phyloP scores from a whole-genome alignment of 2,113 vertebrate genomes.

The Pantherophis guttatus region DNA sequence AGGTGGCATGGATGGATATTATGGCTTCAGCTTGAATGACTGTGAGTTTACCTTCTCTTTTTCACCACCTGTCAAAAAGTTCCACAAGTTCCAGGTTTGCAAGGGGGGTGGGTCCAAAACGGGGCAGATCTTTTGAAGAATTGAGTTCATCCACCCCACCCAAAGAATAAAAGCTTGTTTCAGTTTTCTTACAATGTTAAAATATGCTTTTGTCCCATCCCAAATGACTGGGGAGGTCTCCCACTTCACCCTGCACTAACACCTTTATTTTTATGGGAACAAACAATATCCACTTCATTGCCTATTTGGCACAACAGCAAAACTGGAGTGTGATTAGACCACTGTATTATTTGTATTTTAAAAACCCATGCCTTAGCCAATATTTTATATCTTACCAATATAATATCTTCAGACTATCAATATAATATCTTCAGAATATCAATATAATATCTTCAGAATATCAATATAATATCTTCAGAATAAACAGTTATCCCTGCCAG shows the following conservation, averaged over 20 bases:
- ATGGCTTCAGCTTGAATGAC: constrained; percentile 50
- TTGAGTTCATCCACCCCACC: neutral
- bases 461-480: neutral
- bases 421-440: neutral
- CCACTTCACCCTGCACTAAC: neutral
- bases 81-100: neutral
- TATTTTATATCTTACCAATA: neutral
- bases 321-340: neutral
- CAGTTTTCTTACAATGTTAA: neutral
- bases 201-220: neutral
- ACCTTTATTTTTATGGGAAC: neutral
- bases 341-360: neutral
- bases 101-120: too few species aligned
- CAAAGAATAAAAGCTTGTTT: neutral
- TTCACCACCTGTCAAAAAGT: too few species aligned
- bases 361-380: neutral
- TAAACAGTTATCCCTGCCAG: neutral
- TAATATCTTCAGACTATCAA: neutral
- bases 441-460: too few species aligned
- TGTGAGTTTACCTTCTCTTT: constrained; percentile 48
- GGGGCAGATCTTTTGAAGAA: neutral
- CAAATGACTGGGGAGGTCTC: neutral
- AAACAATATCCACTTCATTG: neutral
- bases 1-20: constrained; percentile 48
- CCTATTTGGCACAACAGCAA: neutral